Base-by-base conservation (phyloP, 1,140 invertebrate genomes). In the Epicauta chinensis region DNA sequence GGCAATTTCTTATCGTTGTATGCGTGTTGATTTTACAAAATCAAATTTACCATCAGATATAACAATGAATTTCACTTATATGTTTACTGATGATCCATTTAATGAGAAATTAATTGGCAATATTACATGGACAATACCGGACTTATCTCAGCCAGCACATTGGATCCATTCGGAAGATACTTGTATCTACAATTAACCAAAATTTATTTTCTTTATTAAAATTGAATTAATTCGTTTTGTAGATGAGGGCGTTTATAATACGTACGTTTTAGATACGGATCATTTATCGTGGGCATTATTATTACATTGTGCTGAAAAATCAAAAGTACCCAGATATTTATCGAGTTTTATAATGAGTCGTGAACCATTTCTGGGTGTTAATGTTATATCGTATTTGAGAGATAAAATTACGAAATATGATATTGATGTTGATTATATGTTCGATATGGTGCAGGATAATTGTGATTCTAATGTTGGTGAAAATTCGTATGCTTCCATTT, bases 201-300 rank as follows among this genome's bases (percentile, higher is more conserved):
- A 15, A 6, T 30, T 30, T 30, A 30, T 30, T 30, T 30, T 5
- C 4, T 5, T n/a, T n/a, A 30, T 30, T 30, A 30, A 5, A 10
- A 30, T 30, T 4, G 29, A 30, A 30, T 30, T 30, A 5, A 10
- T 10, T 30, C 29, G 29, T 37, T 43, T 63, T 69, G 42, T 70
- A 92, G 88, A 90, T 71, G 87, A 91, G 73, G 88, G 87, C n/a
- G 76, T 91, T 48, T 92, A 92, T 70, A 91, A 91, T 59, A 91
- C 89, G 0, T 91, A 88, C 61, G 82, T 92, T 0, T 63, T 92
- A 56, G 89, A 91, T 64, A 86, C 87, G 0, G 88, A 91, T 67
- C 89, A 89, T 65, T 79, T 78, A 42, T 82, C 80, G 1, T 92
- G 88, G 88, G 79, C 84, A 1, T 71, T 92, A 29, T 71, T 92